Evolutionary conservation across 2,113 vertebrate species (phyloP).

Genomic region (Hydropotes inermis): DNA sequence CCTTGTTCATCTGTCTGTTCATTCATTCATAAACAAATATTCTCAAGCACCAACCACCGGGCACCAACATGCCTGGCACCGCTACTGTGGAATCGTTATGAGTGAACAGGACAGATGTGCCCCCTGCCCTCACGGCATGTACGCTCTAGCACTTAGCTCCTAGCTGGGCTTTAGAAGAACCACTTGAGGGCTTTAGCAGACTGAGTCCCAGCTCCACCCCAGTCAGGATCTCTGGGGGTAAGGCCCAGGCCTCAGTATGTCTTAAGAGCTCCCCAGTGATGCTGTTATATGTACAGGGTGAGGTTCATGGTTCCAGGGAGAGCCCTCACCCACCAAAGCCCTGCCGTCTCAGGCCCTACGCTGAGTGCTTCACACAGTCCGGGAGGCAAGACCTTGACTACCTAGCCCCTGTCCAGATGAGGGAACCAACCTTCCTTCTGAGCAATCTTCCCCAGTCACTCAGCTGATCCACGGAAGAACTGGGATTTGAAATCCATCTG

Average conservation of each 20-base stretch:
- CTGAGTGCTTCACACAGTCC: background rate
- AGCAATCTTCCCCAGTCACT: background rate
- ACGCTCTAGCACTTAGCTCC: background rate
- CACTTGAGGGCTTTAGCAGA: background rate
- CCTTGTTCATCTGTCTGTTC: too few relatives aligned
- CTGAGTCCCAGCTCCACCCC: background rate
- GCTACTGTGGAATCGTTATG: background rate
- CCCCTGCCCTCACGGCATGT: background rate
- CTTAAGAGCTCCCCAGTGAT: background rate
- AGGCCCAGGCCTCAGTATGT: background rate
- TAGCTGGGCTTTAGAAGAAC: background rate
- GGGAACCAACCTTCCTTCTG: background rate
- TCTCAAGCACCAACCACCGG: background rate
- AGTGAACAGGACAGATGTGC: background rate
- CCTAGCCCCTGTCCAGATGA: background rate
- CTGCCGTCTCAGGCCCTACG: background rate
- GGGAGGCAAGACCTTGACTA: background rate
- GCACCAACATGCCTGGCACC: background rate
- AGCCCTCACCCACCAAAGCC: background rate
- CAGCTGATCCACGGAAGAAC: background rate
- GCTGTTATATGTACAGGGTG: background rate
- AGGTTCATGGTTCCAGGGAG: background rate
- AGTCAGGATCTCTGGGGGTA: background rate
- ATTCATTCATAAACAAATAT: background rate
- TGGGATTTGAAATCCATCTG: background rate